Conservation (phyloP, 2,113 vertebrate genomes). For the Benitochromis conjunctus region DNA sequence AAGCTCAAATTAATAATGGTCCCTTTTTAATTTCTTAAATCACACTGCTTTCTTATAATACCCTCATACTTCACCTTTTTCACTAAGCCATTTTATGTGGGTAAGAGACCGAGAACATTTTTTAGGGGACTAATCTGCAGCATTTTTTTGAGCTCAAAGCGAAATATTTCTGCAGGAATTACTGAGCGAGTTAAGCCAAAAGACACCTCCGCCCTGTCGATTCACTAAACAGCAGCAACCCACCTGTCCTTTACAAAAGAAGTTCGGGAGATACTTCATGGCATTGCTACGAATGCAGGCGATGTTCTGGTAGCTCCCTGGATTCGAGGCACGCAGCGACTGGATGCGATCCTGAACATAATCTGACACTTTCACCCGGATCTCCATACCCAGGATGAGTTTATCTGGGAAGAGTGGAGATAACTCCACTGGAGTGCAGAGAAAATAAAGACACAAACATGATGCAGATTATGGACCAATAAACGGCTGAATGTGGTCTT, state of each 20-base stretch:
- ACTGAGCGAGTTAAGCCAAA: background rate
- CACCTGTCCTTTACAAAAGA: constrained; percentile 90
- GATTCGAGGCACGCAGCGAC: constrained; percentile 76
- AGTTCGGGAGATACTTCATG: constrained; percentile 95
- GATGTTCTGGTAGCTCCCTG: constrained; percentile 86
- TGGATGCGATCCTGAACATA: constrained; percentile 87
- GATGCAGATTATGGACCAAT: background rate
- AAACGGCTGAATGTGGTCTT: background rate
- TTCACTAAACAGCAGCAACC: background rate
- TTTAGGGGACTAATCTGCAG: background rate
- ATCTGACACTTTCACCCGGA: constrained; percentile 90
- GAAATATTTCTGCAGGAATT: background rate
- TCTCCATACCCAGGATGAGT: constrained; percentile 87
- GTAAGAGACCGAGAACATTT: background rate
- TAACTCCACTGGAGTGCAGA: constrained; percentile 76
- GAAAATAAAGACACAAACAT: background rate
- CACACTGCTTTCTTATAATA: background rate
- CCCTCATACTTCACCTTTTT: background rate
- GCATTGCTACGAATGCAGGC: constrained; percentile 89
- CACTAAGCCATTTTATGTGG: background rate
- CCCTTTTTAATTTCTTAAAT: background rate
- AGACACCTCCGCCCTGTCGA: background rate
- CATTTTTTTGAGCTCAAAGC: background rate
- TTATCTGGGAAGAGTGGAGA: constrained; percentile 83
- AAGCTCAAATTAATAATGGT: background rate